Evolutionary conservation across 1,140 invertebrate species (phyloP), one percentile per base, ranked within the genome.

Genomic region (Hyles euphorbiae): DNA sequence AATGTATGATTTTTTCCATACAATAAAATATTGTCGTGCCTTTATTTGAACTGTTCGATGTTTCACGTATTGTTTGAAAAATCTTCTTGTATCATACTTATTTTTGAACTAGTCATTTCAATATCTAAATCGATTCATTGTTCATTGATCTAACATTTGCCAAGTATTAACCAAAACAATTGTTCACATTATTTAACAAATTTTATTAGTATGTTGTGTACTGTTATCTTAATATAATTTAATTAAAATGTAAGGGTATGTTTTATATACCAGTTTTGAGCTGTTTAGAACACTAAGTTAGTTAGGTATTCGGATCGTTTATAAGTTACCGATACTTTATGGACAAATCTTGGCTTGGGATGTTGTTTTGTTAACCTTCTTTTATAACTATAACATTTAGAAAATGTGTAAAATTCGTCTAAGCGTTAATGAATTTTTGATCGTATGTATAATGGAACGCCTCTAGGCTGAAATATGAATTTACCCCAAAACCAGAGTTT

Each of bases 101-200:
- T 12, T 48, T 45, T 12, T 54, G 11, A 44, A 52, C 50, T 52
- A 52, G 50, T 52, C 33, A 52, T 52, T 34, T 40, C 36, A 40
- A 40, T 40, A 40, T 40, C 8, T 5, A 40, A 50, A 33, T 61
- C 53, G 55, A 5, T 40, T 40, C 46, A n/a, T 11, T 48, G n/a
- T 48, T 48, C 46, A 48, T 48, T 40, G 36, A 61, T 66, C 65
- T 75, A 63, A 75, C 57, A 48, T 71, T 76, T 83, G 80, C 83
- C 83, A 86, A 87, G 71, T 81, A 82, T 81, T 83, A 86, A 84
- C 84, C 83, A 87, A 87, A 84, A 75, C 63, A 56, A 79, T 87
- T 84, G 81, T 86, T 87, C 76, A 76, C 71, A 71, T 76, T 70
- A 36, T 74, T 80, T 82, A 82, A 81, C 67, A 86, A 86, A 86